Base-by-base conservation (phyloP, 1,140 invertebrate species). In the Drosophila subpulchrella region DNA sequence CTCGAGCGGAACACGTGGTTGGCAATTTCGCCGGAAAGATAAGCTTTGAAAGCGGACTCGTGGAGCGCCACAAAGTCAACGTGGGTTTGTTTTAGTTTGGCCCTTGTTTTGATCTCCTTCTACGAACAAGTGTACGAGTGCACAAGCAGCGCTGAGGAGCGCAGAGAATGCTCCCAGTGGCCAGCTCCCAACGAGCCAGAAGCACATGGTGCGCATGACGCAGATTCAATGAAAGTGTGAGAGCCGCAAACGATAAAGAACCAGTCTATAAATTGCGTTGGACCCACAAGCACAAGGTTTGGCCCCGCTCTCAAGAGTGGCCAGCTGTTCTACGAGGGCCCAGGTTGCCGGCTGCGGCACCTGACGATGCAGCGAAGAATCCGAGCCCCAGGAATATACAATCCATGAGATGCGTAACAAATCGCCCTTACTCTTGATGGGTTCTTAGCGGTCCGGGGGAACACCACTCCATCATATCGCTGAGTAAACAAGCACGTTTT, bases 181-280 rank as follows among this genome's bases (percentile, higher is more conserved):
- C 27, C 42, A 46, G 17, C 42, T 39, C 53, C 20, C 53, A 39
- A 13, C 20, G 8, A 62, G 53, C 12, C 41, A 75, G 58, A 90
- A 91, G 90, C 90, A 91, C 90, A 91, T 91, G 90, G 90, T 91
- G 90, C 90, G 85, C 86, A 91, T 91, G 90, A 85, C 85, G 66
- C 61, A 82, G 67, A 61, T 48, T 60, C 70, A 20, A 27, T 10
- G 44, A 30, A 8, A 38, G 36, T 63, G 46, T 61, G 57, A 59
- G 58, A 53, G 79, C 41, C 51, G 36, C 24, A n/a, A 58, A 58
- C 66, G 32, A 61, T 50, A 62, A 61, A 75, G 72, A 75, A 75
- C 72, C 46, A 75, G 72, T 75, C 59, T 75, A 75, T 75, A 56
- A 75, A 75, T 75, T 75, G 42, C 36, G 53, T 71, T 20, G 53